phyloP scores from a whole-genome alignment of 2,797 vertebrate genomes.

The Danionella dracula region DNA sequence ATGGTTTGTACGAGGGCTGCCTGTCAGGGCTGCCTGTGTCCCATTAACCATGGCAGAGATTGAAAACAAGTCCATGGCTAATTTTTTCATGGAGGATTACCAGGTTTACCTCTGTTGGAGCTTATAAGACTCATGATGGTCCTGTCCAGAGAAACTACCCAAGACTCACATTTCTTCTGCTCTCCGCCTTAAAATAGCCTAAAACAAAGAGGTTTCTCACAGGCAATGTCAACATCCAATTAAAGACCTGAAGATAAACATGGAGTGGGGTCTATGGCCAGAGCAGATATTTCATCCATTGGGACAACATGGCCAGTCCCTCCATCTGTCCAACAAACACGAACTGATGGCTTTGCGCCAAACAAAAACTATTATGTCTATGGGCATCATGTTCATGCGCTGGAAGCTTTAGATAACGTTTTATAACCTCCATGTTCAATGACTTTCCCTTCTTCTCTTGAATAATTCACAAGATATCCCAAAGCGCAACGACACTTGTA shows the following conservation, averaged over 20 bases:
- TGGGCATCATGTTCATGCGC: constrained; percentile 25
- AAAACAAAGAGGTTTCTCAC: constrained; percentile 68
- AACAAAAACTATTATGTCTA: constrained; percentile 42
- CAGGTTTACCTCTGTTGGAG: constrained; percentile 39
- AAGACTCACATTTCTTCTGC: constrained; percentile 39
- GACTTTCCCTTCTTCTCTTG: too few relatives aligned
- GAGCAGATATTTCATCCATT: constrained; percentile 73
- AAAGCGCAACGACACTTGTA: constrained; percentile 9
- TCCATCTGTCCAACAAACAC: constrained; percentile 74
- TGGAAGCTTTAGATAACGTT: constrained; percentile 29
- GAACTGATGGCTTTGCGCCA: constrained; percentile 65
- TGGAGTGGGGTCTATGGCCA: constrained; percentile 62
- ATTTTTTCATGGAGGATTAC: constrained; percentile 28
- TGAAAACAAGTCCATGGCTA: too few relatives aligned
- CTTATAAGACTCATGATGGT: constrained; percentile 35
- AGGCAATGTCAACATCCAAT: constrained; percentile 75
- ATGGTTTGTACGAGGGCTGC: neutral
- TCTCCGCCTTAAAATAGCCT: constrained; percentile 62
- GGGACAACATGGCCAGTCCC: constrained; percentile 66
- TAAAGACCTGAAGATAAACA: constrained; percentile 77
- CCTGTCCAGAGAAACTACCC: constrained; percentile 36
- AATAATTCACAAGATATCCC: too few relatives aligned
- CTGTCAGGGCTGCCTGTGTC: neutral
- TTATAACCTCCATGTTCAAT: constrained; percentile 17
- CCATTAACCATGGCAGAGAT: too few relatives aligned